Percentiles rank a stretch among this genome's conserved stretches.
These are phyloP conservation scores for Eretmochelys imbricata DNA, from an alignment of 2,113 vertebrate species.

Conservation along the genomic window DNA sequence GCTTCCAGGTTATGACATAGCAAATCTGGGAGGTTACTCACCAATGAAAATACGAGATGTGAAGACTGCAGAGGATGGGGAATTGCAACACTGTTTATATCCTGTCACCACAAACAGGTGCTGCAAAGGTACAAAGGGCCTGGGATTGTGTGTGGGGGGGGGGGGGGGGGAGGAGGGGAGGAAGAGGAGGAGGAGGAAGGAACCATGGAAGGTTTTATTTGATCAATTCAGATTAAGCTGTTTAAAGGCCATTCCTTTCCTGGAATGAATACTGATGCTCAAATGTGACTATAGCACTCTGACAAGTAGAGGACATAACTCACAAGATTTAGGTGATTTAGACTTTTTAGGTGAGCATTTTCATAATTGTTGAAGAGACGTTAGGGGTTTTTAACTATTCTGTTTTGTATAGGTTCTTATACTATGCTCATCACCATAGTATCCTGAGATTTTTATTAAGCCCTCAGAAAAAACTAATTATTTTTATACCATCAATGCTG, in stretches of 20 bases:
- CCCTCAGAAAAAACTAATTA: not conserved
- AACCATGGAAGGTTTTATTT: not conserved
- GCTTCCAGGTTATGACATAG: not conserved
- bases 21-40: not conserved
- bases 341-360: not conserved
- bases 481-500: not conserved
- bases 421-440: not conserved
- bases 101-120: constrained; percentile 45
- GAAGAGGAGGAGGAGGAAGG: not conserved
- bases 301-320: not conserved
- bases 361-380: not conserved
- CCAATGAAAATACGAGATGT: not conserved
- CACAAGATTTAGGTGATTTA: not conserved
- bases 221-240: constrained; percentile 50
- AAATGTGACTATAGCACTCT: fast-evolving
- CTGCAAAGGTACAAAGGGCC: constrained; percentile 48
- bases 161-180: too few relatives aligned
- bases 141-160: not conserved
- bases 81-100: constrained; percentile 39
- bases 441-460: not conserved
- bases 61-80: not conserved
- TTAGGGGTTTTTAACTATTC: not conserved
- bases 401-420: not conserved
- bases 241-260: constrained; percentile 45
- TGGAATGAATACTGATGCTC: constrained; percentile 5